A percentile compares a stretch with the other conserved stretches of the same genome.
Conservation (phyloP, 1,140 invertebrate genomes). For the Tetranychus cinnabarinus region DNA sequence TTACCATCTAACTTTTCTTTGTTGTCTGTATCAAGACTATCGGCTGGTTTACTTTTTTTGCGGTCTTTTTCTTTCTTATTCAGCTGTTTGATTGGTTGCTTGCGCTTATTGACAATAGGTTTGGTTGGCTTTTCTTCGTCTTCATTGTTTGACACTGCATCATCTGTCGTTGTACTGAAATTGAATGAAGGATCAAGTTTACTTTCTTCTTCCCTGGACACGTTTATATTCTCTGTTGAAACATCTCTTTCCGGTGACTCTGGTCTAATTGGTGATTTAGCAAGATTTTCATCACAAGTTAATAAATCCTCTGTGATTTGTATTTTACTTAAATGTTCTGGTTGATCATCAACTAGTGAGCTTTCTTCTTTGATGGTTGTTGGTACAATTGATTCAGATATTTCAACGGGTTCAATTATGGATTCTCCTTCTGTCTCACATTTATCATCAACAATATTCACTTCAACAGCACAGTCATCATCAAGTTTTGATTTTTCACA, state of each 20-base stretch:
- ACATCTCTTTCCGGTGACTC: neutral
- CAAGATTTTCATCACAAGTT: neutral
- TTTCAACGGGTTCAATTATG: neutral
- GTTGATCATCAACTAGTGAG: no score
- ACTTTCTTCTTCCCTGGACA: no score
- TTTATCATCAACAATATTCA: neutral
- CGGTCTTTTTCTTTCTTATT: no score
- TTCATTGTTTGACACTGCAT: neutral
- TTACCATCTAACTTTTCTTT: no score
- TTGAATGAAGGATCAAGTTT: no score
- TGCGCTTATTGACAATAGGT: neutral
- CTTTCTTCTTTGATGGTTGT: neutral
- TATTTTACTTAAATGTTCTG: neutral
- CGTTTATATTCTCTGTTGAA: neutral
- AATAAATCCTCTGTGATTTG: neutral
- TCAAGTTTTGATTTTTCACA: neutral
- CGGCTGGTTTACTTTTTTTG: no score
- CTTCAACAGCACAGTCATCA: neutral
- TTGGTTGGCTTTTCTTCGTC: neutral
- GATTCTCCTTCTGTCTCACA: neutral
- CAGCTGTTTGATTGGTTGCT: neutral
- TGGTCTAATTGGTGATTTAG: neutral
- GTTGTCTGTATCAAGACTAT: no score
- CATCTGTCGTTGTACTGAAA: neutral
- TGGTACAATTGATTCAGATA: neutral